A percentile compares a stretch with the other conserved stretches of the same genome.
Evolutionary conservation across 2,888 invertebrate species (phyloP).

Genomic region (Drosophila quinaria): DNA sequence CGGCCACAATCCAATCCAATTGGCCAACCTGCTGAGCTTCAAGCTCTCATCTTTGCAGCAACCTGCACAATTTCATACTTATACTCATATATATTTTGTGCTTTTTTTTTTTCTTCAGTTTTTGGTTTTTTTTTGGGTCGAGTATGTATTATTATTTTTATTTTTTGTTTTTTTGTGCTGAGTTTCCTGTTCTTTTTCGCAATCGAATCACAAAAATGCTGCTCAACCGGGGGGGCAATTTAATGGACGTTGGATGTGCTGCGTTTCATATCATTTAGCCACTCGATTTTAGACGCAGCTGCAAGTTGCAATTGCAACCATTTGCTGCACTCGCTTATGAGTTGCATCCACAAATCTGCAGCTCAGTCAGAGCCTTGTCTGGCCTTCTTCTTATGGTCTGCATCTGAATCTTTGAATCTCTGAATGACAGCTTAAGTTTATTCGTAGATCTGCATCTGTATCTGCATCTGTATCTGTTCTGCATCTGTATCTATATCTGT

Average conservation of each 20-base stretch:
- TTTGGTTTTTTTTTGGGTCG: slow-evolving; percentile 14
- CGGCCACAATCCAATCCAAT: slow-evolving; percentile 67
- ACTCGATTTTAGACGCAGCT: slow-evolving; percentile 66
- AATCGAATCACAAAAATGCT: slow-evolving; percentile 72
- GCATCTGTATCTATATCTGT: slow-evolving; percentile 5
- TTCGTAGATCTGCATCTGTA: neutral
- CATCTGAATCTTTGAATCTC: slow-evolving; percentile 7
- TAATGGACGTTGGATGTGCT: slow-evolving; percentile 67
- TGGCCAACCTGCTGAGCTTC: slow-evolving; percentile 54
- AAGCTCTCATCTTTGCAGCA: slow-evolving; percentile 66
- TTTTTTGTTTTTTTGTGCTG: slow-evolving; percentile 29
- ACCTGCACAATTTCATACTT: slow-evolving; percentile 58
- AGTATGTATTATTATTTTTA: slow-evolving; percentile 39
- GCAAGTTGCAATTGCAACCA: slow-evolving; percentile 47
- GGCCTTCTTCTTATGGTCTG: slow-evolving; percentile 7
- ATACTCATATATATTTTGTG: slow-evolving; percentile 20
- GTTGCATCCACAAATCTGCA: slow-evolving; percentile 27
- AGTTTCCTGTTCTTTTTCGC: slow-evolving; percentile 81
- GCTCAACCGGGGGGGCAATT: slow-evolving; percentile 72
- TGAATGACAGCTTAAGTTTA: slow-evolving; percentile 11
- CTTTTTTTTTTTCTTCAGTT: slow-evolving; percentile 9
- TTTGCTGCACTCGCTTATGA: slow-evolving; percentile 33
- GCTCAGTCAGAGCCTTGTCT: slow-evolving; percentile 2
- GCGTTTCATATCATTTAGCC: slow-evolving; percentile 57
- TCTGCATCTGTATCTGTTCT: slow-evolving; percentile 6